phyloP scores from a whole-genome alignment of 2,888 invertebrate species.

The Cataglyphis rosenhaueri region DNA sequence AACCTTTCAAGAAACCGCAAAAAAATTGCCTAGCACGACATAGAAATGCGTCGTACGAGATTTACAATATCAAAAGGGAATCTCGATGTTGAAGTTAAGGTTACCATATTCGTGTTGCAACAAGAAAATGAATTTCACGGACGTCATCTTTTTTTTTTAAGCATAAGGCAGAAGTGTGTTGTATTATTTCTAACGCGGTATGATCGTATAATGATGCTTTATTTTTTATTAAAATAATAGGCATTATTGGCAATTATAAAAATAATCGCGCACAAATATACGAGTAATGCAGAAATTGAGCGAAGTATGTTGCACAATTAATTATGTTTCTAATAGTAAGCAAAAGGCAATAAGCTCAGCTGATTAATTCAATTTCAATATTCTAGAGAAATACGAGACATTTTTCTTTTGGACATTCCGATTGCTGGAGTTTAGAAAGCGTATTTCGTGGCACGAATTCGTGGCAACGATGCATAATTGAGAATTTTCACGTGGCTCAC shows the following conservation, averaged over 20 bases:
- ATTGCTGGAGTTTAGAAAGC: constrained; percentile 39
- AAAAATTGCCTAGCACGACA: background rate
- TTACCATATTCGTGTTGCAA: constrained; percentile 40
- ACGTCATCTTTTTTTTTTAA: background rate
- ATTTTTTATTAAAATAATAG: background rate
- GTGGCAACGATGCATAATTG: constrained; percentile 40
- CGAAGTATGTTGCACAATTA: background rate
- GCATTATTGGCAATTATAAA: background rate
- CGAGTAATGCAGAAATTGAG: background rate
- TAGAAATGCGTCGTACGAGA: constrained; percentile 5
- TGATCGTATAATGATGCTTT: constrained; percentile 2
- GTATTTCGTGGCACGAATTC: constrained; percentile 41
- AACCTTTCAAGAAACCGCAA: constrained; percentile 21
- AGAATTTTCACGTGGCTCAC: constrained; percentile 48
- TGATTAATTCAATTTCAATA: constrained; percentile 3
- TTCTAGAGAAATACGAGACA: constrained; percentile 22
- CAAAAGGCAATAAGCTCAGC: background rate
- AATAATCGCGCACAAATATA: background rate
- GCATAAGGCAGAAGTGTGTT: background rate
- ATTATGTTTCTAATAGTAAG: background rate
- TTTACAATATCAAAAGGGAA: constrained; percentile 11
- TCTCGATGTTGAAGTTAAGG: constrained; percentile 23
- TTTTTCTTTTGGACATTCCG: constrained; percentile 39
- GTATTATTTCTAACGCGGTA: background rate
- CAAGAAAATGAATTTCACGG: constrained; percentile 20